Evolutionary conservation across 2,797 vertebrate species (phyloP), one percentile per base, ranked within the genome.

Genomic region (Lepus townsendii): DNA sequence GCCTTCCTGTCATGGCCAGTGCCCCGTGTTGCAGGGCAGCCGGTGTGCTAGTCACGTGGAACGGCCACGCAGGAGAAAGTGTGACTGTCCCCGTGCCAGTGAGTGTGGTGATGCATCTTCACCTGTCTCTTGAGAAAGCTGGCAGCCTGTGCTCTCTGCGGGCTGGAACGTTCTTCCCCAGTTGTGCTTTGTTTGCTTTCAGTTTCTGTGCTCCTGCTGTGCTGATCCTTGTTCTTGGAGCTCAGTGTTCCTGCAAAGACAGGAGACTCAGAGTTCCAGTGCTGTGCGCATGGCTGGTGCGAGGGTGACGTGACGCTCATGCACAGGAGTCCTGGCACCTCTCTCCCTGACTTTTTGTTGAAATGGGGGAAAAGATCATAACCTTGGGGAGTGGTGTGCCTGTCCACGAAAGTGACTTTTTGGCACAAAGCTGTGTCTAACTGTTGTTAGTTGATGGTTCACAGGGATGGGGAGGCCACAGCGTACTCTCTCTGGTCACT

Each of bases 221-320:
- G 80, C 78, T 66, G 62, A 63, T 69, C 68, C 24, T n/a, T 30
- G 60, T 72, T 66, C 3, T 4, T 83, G 26, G n/a, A 65, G 38
- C 42, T 77, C 60, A 19, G 19, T 38, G 30, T 66, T 94, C 35
- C 38, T 90, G 22, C 6, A 57, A 83, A 75, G 69, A 20, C n/a
- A 52, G 82, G 54, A 66, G 54, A n/a, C 57, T 66, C 17, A 27
- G 2, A 72, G 47, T 87, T 76, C 42, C 7, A 80, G 69, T 50
- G 78, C 32, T 75, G 90, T 88, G 50, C 83, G 88, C 94, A 76
- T 88, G 82, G 76, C 27, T 42, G 79, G 8, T 95, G 30, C 24
- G 42, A 47, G 1, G 42, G 42, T 47, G 42, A 47, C 42, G 60
- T 93, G 50, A 57, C 13, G 69, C 10, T 62, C 27, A n/a, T 71